Evolutionary conservation across 2,113 vertebrate species (phyloP).

Genomic region (Neolamprologus hecqui): DNA sequence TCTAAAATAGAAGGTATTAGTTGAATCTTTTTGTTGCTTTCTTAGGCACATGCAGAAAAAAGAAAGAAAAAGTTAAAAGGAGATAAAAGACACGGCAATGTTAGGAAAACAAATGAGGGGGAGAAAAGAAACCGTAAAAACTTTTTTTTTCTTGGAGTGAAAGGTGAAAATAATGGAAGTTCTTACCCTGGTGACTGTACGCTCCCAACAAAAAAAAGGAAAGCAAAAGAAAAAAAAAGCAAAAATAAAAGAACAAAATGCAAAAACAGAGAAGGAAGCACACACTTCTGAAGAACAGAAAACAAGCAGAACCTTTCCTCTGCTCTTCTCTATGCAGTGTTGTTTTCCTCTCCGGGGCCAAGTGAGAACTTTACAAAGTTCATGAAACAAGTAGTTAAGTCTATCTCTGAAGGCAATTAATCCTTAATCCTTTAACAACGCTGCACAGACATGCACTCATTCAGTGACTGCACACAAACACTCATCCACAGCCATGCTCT

Average conservation of each 20-base stretch:
- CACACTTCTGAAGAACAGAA: constrained; percentile 11
- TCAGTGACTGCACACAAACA: neutral
- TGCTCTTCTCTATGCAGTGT: neutral
- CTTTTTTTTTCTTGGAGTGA: neutral
- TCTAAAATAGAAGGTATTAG: neutral
- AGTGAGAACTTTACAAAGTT: constrained; percentile 59
- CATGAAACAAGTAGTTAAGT: constrained; percentile 53
- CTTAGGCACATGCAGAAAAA: neutral
- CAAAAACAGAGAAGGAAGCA: neutral
- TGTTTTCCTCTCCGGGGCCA: constrained; percentile 45
- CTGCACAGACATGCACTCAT: neutral
- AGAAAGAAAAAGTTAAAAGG: neutral
- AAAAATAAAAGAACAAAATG: neutral
- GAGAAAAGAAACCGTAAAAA: neutral
- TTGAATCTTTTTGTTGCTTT: neutral
- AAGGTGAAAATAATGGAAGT: constrained; percentile 28
- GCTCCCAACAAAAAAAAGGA: neutral
- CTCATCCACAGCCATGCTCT: neutral
- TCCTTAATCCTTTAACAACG: constrained; percentile 56
- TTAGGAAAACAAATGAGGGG: neutral
- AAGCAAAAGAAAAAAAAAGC: neutral
- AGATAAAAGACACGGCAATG: neutral
- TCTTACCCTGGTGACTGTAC: constrained; percentile 34
- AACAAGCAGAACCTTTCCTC: constrained; percentile 10
- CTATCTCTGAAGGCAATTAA: constrained; percentile 66